Evolutionary conservation across 2,888 invertebrate species (phyloP).

Genomic region (Stegophylla sp.): DNA sequence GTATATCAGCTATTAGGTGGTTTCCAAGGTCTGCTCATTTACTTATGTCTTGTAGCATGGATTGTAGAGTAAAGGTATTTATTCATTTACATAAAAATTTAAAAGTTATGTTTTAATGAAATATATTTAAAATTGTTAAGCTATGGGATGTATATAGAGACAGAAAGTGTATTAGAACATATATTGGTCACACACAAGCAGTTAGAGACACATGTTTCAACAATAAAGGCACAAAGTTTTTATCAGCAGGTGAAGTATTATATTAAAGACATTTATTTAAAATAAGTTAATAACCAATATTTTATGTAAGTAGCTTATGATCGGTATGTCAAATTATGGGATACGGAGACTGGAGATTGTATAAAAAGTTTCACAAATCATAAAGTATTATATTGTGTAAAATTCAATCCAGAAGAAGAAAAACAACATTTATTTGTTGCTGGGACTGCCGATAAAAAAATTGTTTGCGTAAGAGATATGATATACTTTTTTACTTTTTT

Average conservation of each 20-base stretch:
- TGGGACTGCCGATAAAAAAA: slow-evolving; percentile 98
- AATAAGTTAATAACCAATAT: background rate
- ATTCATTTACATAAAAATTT: no score
- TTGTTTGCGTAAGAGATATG: slow-evolving; percentile 86
- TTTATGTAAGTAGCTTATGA: slow-evolving; percentile 76
- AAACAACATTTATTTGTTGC: slow-evolving; percentile 98
- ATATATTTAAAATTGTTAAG: slow-evolving; percentile 65
- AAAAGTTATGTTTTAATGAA: slow-evolving; percentile 15
- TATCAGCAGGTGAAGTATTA: slow-evolving; percentile 82
- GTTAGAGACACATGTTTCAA: slow-evolving; percentile 96
- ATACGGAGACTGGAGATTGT: slow-evolving; percentile 93
- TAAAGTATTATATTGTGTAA: slow-evolving; percentile 97
- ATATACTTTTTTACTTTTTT: no score
- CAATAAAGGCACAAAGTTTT: slow-evolving; percentile 88
- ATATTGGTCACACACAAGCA: slow-evolving; percentile 95
- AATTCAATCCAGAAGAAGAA: slow-evolving; percentile 96
- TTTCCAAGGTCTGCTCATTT: slow-evolving; percentile 94
- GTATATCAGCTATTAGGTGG: slow-evolving; percentile 93
- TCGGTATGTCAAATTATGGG: slow-evolving; percentile 97
- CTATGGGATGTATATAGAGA: slow-evolving; percentile 99
- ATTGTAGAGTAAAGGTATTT: slow-evolving; percentile 86
- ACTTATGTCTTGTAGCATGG: slow-evolving; percentile 95
- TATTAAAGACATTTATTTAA: slow-evolving; percentile 61
- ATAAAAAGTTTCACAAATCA: slow-evolving; percentile 88
- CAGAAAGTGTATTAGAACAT: slow-evolving; percentile 89